Base-by-base conservation (phyloP, 2,797 vertebrate genomes). In the Agapornis canus region DNA sequence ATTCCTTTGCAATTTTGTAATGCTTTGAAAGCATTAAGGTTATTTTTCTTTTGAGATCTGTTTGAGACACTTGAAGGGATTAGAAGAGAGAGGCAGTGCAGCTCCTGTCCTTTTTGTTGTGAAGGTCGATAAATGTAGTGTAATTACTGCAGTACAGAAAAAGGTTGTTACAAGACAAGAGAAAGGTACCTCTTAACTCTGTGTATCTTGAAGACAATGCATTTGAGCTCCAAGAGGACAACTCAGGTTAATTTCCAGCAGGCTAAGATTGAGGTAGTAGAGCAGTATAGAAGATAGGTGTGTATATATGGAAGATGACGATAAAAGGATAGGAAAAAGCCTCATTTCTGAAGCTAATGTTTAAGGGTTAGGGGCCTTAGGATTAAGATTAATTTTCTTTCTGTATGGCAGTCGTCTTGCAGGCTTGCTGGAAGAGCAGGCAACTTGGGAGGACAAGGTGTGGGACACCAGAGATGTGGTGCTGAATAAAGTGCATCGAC, bases 391-490 rank as follows among this genome's bases (percentile, higher is more conserved):
- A 4, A 39, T 75, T 88, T 81, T 69, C 25, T 43, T 42, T 86
- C 60, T 93, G 37, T 6, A 0, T 59, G 83, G 47, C 94, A 99
- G 99, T 85, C 98, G 97, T 26, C 83, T 99, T 61, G 92, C 97
- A 70, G 98, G 98, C 56, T 96, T 99, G 75, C 93, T 97, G 3
- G 98, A 98, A 76, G 98, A 99, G 85, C 97, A 98, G 63, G 97
- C 97, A 35, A 89, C 54, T 18, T 54, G 97, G 23, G 98, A 99
- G 94, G 98, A 98, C 25, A 98, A 98, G 95, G 95, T 98, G 51
- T 94, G 97, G 27, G 95, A 94, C 4, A 98, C 99, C 68, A 97
- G 98, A 73, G 98, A 98, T 20, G 72, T 99, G 66, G 45, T 98
- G 66, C 56, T 10, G 22, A 98, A 98, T 52, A 98, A 97, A 76